Evolutionary conservation across 2,113 vertebrate genomes (phyloP).

Genomic region (Varanus salvator): DNA sequence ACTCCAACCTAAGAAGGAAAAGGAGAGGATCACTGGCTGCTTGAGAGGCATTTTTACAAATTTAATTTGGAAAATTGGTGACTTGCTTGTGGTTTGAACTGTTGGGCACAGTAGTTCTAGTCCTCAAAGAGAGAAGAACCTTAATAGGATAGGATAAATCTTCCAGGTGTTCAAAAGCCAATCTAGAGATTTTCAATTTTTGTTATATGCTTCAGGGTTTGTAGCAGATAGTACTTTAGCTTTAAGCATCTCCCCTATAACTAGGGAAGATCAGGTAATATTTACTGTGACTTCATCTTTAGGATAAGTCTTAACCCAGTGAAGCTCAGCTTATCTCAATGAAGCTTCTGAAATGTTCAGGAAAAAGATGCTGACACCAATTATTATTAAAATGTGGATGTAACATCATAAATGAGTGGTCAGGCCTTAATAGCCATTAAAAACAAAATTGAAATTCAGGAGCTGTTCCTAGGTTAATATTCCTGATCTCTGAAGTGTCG

Average conservation of each 20-base stretch:
- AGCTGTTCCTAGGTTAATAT: not conserved
- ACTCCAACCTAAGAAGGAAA: not conserved
- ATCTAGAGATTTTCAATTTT: slow-evolving; percentile 14
- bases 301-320: not conserved
- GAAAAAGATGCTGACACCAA: slow-evolving; percentile 46
- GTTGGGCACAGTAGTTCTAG: not conserved
- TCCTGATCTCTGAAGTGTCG: not conserved
- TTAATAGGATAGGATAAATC: slow-evolving; percentile 1
- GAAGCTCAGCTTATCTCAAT: slow-evolving; percentile 1
- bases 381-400: slow-evolving; percentile 61
- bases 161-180: slow-evolving; percentile 16
- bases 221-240: slow-evolving; percentile 29
- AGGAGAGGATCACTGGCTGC: not conserved
- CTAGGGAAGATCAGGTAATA: slow-evolving; percentile 52
- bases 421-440: not conserved
- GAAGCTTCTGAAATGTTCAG: slow-evolving; percentile 15
- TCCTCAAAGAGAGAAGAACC: slow-evolving; percentile 19
- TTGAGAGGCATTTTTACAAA: not conserved
- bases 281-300: slow-evolving; percentile 40
- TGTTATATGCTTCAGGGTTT: not conserved
- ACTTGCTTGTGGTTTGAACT: not conserved
- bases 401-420: not conserved
- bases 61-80: not conserved
- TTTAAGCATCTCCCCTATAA: slow-evolving; percentile 21
- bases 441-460: not conserved